Evolutionary conservation across 2,113 vertebrate species (phyloP).

Genomic region (Lucifuga dentata): DNA sequence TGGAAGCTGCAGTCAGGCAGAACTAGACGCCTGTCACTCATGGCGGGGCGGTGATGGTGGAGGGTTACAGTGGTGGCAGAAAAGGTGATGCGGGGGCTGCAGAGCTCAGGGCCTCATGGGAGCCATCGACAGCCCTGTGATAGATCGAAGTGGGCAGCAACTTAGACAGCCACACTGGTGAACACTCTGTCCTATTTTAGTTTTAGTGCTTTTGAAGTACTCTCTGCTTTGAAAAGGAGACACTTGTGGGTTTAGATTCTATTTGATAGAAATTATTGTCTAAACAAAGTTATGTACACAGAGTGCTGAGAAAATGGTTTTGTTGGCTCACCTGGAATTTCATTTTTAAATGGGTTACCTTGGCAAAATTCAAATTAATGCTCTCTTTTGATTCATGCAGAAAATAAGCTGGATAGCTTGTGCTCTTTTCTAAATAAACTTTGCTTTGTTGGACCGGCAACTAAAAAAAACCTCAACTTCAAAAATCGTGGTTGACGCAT

Average conservation of each 20-base stretch:
- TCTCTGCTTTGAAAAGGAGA: constrained; percentile 34
- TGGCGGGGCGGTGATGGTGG: constrained; percentile 37
- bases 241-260: constrained; percentile 17
- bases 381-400: too few species aligned
- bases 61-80: constrained; percentile 4
- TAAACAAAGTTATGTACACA: too few species aligned
- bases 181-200: constrained; percentile 65
- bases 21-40: constrained; percentile 84
- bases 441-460: too few species aligned
- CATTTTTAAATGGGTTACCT: too few species aligned
- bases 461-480: too few species aligned
- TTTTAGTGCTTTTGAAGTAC: constrained; percentile 47
- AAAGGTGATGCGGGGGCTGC: constrained; percentile 38
- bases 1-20: constrained; percentile 74
- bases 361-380: too few species aligned
- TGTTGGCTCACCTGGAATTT: too few species aligned
- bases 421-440: too few species aligned
- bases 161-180: constrained; percentile 45
- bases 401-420: too few species aligned
- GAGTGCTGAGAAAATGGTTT: too few species aligned
- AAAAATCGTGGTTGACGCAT: too few species aligned
- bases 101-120: constrained; percentile 57
- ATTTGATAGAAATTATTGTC: not conserved
- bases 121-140: constrained; percentile 66
- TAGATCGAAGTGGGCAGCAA: constrained; percentile 70